A percentile compares a stretch with the other conserved stretches of the same genome.
These are phyloP conservation scores for Hafferia zeledoni DNA, from an alignment of 2,797 vertebrate species.

Conservation along the genomic window DNA sequence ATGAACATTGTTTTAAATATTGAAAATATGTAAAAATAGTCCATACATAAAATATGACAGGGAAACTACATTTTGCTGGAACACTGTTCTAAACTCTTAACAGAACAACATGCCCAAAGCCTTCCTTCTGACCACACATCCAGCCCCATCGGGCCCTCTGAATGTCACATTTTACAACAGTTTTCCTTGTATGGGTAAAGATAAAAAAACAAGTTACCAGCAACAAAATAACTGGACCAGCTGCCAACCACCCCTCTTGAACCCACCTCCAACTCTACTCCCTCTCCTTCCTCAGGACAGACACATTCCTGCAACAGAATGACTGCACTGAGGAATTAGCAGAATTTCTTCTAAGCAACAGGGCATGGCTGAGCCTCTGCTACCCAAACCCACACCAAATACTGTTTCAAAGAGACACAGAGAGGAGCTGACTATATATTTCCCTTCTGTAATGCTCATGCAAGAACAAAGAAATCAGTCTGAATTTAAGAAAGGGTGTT, in stretches of 20 bases:
- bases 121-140: background rate
- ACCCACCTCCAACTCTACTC: background rate
- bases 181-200: background rate
- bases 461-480: background rate
- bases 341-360: background rate
- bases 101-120: background rate
- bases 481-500: background rate
- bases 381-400: background rate
- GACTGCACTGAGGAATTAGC: background rate
- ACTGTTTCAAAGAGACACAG: background rate
- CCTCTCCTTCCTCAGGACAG: background rate
- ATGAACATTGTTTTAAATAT: conserved; percentile 75
- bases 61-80: conserved; percentile 25
- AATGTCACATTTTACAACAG: background rate
- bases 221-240: background rate
- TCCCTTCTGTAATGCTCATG: background rate
- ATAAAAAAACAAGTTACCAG: background rate
- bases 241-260: background rate
- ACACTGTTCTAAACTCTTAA: background rate
- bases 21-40: conserved; percentile 50
- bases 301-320: background rate
- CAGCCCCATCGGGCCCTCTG: background rate
- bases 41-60: conserved; percentile 66
- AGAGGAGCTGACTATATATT: background rate
- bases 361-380: background rate